Base-by-base conservation (phyloP, 2,113 vertebrate species). In the Cephalopterus ornatus region DNA sequence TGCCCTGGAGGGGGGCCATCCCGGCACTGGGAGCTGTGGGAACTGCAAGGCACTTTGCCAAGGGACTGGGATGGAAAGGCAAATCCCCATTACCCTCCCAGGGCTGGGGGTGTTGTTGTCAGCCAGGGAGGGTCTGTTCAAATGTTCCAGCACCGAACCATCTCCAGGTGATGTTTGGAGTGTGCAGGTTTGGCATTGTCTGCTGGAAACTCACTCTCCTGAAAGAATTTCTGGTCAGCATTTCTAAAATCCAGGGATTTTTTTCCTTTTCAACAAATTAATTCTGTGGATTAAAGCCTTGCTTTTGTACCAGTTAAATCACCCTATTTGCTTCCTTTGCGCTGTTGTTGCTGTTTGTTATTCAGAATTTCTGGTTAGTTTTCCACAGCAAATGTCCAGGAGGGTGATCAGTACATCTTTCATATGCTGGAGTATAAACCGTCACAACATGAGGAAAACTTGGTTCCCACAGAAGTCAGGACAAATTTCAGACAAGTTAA, bases 121-220 rank as follows among this genome's bases (percentile, higher is more conserved):
- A 50, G 92, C 76, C 27, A 33, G 52, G 5, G 9, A 74, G 32
- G 62, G 10, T 62, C 24, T 80, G 65, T 39, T 77, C 27, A 9
- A 19, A 6, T 66, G 56, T 52, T 91, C 52, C 66, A 32, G 67
- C 27, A 14, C 55, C 83, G 67, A 93, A 63, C 85, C 75, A 37
- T 68, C 78, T 92, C 89, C 71, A 65, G 74, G 85, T 91, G 3
- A 32, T 78, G 70, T 91, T 95, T 92, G 32, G 76, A n/a, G 91
- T 79, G 65, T 23, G 84, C 52, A 85, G 66, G 20, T 78, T 87
- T 95, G 94, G 87, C 87, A 33, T 66, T 89, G 89, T 67, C 39
- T 49, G 44, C 8, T 91, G 84, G 84, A 95, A 94, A 91, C 58
- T 82, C 21, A 4, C 58, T 91, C 53, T 44, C 47, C 44, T 12